phyloP scores from a whole-genome alignment of 2,113 vertebrate genomes.

The Ageneiosus marmoratus region DNA sequence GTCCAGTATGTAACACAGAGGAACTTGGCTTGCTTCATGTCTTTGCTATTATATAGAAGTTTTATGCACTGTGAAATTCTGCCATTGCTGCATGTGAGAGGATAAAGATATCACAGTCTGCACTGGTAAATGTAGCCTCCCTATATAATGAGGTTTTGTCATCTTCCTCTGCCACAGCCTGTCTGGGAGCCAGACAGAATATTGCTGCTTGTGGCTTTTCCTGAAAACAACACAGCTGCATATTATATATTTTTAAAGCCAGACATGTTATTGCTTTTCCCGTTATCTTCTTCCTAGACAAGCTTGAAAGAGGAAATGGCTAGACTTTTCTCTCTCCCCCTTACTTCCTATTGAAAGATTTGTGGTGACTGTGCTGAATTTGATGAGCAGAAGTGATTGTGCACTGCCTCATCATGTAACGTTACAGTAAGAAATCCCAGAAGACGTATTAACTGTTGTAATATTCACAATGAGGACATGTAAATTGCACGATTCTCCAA shows the following conservation, averaged over 20 bases:
- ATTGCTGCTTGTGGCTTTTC: conserved; percentile 51
- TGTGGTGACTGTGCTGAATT: conserved; percentile 38
- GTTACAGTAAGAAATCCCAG: conserved; percentile 4
- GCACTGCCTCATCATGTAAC: conserved; percentile 12
- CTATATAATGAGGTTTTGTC: conserved; percentile 19
- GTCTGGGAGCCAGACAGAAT: conserved; percentile 43
- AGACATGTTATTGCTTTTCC: conserved; percentile 67
- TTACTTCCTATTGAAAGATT: conserved; percentile 34
- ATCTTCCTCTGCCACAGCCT: conserved; percentile 30
- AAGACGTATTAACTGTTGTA: conserved; percentile 4
- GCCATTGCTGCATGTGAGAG: background rate
- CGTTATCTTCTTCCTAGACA: conserved; percentile 68
- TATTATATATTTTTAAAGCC: conserved; percentile 56
- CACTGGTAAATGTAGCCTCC: conserved; percentile 37
- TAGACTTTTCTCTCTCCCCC: conserved; percentile 40
- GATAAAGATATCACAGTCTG: conserved; percentile 13
- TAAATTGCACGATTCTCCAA: background rate
- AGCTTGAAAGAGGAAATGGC: conserved; percentile 66
- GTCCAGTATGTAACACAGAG: conserved; percentile 45
- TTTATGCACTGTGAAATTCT: background rate
- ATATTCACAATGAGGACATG: conserved; percentile 3
- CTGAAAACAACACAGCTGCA: conserved; percentile 48
- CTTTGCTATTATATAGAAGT: background rate
- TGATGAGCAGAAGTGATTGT: conserved; percentile 17
- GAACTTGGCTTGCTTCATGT: conserved; percentile 12